Conservation (phyloP, 1,140 invertebrate species). For the Orussus abietinus region DNA sequence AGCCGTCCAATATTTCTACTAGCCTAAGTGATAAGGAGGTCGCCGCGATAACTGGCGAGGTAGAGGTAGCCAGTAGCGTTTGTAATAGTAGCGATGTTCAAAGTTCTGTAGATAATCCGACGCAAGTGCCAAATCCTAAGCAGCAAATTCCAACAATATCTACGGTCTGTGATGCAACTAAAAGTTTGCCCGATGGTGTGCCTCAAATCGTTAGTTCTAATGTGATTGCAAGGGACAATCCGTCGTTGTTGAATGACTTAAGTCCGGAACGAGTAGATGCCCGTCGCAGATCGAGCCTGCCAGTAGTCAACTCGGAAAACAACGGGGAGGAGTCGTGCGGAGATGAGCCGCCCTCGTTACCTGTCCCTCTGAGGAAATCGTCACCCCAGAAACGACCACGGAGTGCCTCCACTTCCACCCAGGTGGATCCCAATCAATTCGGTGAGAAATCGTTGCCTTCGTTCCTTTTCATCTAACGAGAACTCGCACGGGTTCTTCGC, state of each 20-base stretch:
- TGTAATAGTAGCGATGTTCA: conserved; percentile 51
- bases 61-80: conserved; percentile 48
- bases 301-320: conserved; percentile 58
- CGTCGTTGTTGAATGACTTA: conserved; percentile 28
- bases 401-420: conserved; percentile 73
- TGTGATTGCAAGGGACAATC: conserved; percentile 39
- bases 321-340: conserved; percentile 36
- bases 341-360: conserved; percentile 43
- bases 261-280: conserved; percentile 40
- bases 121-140: conserved; percentile 56
- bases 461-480: no score
- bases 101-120: conserved; percentile 52
- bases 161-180: conserved; percentile 66
- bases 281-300: conserved; percentile 61
- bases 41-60: conserved; percentile 37
- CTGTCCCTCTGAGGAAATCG: conserved; percentile 37
- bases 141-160: conserved; percentile 70
- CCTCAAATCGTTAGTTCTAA: conserved; percentile 51
- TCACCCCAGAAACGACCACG: conserved; percentile 64
- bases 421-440: conserved; percentile 78
- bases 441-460: no score
- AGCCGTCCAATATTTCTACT: conserved; percentile 61
- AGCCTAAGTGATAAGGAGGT: conserved; percentile 52
- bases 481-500: no score
- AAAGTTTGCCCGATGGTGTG: conserved; percentile 49